Evolutionary conservation across 2,888 invertebrate genomes (phyloP).

Genomic region (Chironomus tentans): DNA sequence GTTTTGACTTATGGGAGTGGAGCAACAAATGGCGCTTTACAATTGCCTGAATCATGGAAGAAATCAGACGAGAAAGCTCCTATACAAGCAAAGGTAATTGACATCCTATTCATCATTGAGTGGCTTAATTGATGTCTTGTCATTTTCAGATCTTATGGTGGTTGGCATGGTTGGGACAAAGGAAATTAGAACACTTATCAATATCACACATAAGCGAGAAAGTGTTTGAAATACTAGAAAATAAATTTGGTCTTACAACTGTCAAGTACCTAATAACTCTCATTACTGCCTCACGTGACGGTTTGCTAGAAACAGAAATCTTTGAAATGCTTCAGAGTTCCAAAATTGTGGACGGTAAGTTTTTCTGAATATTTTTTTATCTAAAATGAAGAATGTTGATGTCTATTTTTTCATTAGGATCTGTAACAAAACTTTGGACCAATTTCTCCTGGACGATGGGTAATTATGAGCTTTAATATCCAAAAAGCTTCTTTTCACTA

Average conservation of each 20-base stretch:
- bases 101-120: no score
- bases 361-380: no score
- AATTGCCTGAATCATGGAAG: conserved; percentile 38
- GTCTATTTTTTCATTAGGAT: conserved; percentile 20
- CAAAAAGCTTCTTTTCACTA: no score
- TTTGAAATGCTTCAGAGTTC: conserved; percentile 59
- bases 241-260: conserved; percentile 55
- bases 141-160: conserved; percentile 47
- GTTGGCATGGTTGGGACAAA: conserved; percentile 53
- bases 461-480: no score
- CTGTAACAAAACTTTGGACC: conserved; percentile 36
- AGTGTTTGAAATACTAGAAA: conserved; percentile 56
- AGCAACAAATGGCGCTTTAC: conserved; percentile 33
- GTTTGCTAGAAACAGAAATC: conserved; percentile 73
- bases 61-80: conserved; percentile 37
- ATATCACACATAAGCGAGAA: conserved; percentile 52
- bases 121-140: no score
- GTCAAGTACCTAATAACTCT: conserved; percentile 61
- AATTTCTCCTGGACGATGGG: conserved; percentile 43
- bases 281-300: conserved; percentile 64
- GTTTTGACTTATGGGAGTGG: conserved; percentile 39
- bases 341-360: conserved; percentile 50
- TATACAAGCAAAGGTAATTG: conserved; percentile 35
- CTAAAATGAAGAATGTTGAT: no score
- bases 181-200: conserved; percentile 47